Evolutionary conservation across 2,797 vertebrate genomes (phyloP).

Genomic region (Champsocephalus esox): DNA sequence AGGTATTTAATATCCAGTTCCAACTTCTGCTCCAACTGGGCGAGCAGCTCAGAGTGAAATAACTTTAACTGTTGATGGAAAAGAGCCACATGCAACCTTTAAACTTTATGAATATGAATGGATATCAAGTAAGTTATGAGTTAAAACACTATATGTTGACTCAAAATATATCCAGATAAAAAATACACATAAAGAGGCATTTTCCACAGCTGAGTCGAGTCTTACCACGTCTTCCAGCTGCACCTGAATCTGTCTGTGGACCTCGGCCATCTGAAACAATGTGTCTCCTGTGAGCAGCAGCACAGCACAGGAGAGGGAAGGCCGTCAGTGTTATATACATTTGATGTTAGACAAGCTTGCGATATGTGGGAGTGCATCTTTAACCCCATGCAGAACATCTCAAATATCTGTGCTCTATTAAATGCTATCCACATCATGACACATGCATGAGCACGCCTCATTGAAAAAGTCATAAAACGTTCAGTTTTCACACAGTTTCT

Average conservation of each 20-base stretch:
- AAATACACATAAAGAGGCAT: no score
- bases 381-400: background rate
- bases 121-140: no score
- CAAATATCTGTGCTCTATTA: background rate
- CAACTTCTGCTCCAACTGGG: constrained; percentile 90
- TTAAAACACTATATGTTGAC: no score
- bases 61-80: constrained; percentile 83
- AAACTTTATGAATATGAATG: background rate
- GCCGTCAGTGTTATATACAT: background rate
- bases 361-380: constrained; percentile 1
- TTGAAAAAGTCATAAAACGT: constrained; percentile 34
- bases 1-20: constrained; percentile 91
- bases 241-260: constrained; percentile 91
- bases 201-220: constrained; percentile 3
- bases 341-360: no score
- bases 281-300: constrained; percentile 84
- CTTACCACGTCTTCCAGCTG: constrained; percentile 90
- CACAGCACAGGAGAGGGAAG: constrained; percentile 9
- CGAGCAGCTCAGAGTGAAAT: constrained; percentile 89
- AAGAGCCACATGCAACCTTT: constrained; percentile 12
- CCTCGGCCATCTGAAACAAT: constrained; percentile 91
- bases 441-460: background rate
- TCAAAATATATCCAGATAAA: no score
- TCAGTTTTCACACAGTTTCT: constrained; percentile 44
- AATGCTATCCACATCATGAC: background rate